Base-by-base conservation (phyloP, 2,888 invertebrate species). In the Cephus spinipes region DNA sequence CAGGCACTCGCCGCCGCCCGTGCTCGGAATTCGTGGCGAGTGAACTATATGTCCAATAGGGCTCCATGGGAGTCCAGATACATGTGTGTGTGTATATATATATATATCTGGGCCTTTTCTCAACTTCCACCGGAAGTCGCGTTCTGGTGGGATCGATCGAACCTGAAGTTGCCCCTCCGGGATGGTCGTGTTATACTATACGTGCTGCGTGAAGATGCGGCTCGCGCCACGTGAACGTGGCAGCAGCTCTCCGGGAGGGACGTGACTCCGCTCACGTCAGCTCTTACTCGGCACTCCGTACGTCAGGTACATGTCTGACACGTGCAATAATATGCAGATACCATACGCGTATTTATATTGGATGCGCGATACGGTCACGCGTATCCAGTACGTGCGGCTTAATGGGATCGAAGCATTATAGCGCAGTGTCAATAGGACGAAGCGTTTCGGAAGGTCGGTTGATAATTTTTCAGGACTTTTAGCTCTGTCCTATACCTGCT, bases 31-130 rank as follows among this genome's bases (percentile, higher is more conserved):
- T 55, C 55, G 23, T 23, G 55, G 9, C 23, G 55, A 55, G 55
- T 55, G 55, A 23, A 55, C 23, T 55, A 55, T 55, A 40, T 40
- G 2, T 9, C 23, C 23, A 55, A 55, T 55, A 6, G 23, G 23
- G 55, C 23, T 55, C 2, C 55, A 55, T 55, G 55, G 55, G 55
- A 55, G 55, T 55, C 55, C 23, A 55, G 55, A 55, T 12, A 12
- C 1, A 1, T 1, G 0, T 4, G 4, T 12, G 4, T 36, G 4
- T 36, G 4, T 12, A 1, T 36, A 0, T 36, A 0, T 35, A 12
- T 35, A 12, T 35, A 35, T n/a, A n/a, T n/a, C n/a, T 35, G 23
- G 55, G 55, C 55, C 23, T 23, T 55, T 55, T 23, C 55, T 55
- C 55, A 55, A 40, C 9, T 55, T 55, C 55, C 55, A 55, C 23